phyloP scores from a whole-genome alignment of 2,888 invertebrate genomes.

The Nymphalis polychloros region DNA sequence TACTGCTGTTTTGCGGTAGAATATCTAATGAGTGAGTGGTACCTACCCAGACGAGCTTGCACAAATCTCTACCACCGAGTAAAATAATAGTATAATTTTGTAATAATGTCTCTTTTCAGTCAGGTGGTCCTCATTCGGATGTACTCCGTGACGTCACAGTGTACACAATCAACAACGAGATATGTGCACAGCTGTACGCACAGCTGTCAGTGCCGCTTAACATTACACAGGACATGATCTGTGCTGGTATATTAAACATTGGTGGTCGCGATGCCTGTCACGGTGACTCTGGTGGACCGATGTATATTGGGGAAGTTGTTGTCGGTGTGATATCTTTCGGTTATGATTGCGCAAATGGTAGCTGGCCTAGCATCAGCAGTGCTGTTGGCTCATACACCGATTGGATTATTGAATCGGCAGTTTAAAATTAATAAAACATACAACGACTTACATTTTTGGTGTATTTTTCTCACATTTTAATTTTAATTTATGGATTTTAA shows the following conservation, averaged over 20 bases:
- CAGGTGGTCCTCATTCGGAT: conserved; percentile 42
- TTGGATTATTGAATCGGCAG: conserved; percentile 29
- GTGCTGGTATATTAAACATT: conserved; percentile 58
- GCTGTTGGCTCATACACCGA: conserved; percentile 49
- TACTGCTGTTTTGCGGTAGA: no score
- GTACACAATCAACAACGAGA: conserved; percentile 54
- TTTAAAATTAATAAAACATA: not conserved
- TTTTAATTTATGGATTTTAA: no score
- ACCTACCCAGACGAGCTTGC: no score
- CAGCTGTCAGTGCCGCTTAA: conserved; percentile 42
- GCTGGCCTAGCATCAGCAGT: conserved; percentile 68
- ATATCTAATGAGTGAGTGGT: no score
- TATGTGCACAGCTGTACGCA: conserved; percentile 58
- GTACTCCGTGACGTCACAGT: conserved; percentile 50
- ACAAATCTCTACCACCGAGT: no score
- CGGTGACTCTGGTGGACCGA: conserved; percentile 57
- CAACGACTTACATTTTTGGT: no score
- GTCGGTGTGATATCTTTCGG: conserved; percentile 70
- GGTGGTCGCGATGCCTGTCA: conserved; percentile 53
- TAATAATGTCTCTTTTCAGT: conserved; percentile 15
- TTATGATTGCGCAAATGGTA: conserved; percentile 60
- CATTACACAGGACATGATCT: conserved; percentile 61
- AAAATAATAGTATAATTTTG: no score
- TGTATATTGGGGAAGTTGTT: conserved; percentile 49
- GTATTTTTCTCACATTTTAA: no score